Base-by-base conservation (phyloP, 30 jellyfish, hydroid and myxozoan genomes). In the Pelagia noctiluca region DNA sequence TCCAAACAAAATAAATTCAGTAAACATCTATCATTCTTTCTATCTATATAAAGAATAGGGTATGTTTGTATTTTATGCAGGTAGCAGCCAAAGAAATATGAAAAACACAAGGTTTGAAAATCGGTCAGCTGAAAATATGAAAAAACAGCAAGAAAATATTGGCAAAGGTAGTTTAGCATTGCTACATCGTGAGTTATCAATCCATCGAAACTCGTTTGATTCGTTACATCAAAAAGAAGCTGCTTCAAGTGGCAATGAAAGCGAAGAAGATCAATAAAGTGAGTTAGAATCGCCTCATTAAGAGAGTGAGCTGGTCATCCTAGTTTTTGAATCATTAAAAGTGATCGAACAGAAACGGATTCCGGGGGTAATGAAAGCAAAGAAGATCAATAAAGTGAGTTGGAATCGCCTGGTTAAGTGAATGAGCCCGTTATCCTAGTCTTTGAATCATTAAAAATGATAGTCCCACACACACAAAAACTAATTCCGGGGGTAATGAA, bases 181-280 rank as follows among this genome's bases (percentile, higher is more conserved):
- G 16, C 13, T 33, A 69, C 42, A 25, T 1, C 29, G 65, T 1
- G 82, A 69, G 38, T 16, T 16, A 28, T 69, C 82, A 26, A 69
- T 35, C 35, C 82, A 69, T 26, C 82, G 82, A 69, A 38, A 35
- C 47, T 69, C 82, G 47, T 69, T 69, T 34, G 38, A 47, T 19
- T 69, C 65, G 38, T 2, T 42, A 13, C 66, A 69, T 11, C 13
- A 19, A 21, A 35, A 38, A 69, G 35, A 38, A 0, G 13, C 24
- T 30, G 82, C 2, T 7, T 69, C 53, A 8, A 5, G 42, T 31
- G 2, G 66, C 82, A 19, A 49, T 69, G 66, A 34, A 22, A 12
- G 23, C 35, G 82, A 69, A 2, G 82, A 34, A 24, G 67, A 70
- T 13, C 2, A 70, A 10, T 1, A 1, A 26, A 32, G 26, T 29